phyloP scores from a whole-genome alignment of 2,888 invertebrate species.

The Cephus sareptanus region DNA sequence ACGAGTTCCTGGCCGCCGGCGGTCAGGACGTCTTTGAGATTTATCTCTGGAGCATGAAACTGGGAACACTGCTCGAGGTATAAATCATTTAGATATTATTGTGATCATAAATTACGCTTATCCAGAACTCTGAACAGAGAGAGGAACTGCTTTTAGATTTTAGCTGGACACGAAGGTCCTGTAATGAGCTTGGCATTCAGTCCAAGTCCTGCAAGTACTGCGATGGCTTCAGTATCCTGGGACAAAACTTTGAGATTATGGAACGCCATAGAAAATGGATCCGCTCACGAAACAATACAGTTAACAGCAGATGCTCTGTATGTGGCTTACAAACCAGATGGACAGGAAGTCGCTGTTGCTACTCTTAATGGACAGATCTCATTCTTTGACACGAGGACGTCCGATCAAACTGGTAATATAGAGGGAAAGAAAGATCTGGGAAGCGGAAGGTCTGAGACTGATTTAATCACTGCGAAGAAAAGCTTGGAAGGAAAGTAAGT shows the following conservation, averaged over 20 bases:
- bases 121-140: neutral
- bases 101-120: neutral
- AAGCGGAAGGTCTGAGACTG: conserved; percentile 83
- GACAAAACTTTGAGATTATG: conserved; percentile 92
- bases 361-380: conserved; percentile 89
- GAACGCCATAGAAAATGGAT: conserved; percentile 88
- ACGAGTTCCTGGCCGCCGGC: conserved; percentile 95
- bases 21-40: conserved; percentile 95
- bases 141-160: conserved; percentile 67
- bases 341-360: conserved; percentile 92
- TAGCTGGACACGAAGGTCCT: conserved; percentile 95
- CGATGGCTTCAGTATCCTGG: conserved; percentile 92
- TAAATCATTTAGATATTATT: conserved; percentile 28
- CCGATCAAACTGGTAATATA: conserved; percentile 80
- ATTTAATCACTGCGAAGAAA: conserved; percentile 88
- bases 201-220: conserved; percentile 77
- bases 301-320: conserved; percentile 84
- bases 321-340: conserved; percentile 90
- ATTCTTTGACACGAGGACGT: conserved; percentile 80
- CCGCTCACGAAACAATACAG: conserved; percentile 83
- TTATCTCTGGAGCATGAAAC: conserved; percentile 95
- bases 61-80: conserved; percentile 90
- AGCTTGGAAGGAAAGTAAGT: conserved; percentile 86
- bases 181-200: conserved; percentile 86
- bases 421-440: conserved; percentile 93